A percentile compares a stretch with the other conserved stretches of the same genome.
Evolutionary conservation across 2,888 invertebrate genomes (phyloP).

Genomic region (Apeira syringaria): DNA sequence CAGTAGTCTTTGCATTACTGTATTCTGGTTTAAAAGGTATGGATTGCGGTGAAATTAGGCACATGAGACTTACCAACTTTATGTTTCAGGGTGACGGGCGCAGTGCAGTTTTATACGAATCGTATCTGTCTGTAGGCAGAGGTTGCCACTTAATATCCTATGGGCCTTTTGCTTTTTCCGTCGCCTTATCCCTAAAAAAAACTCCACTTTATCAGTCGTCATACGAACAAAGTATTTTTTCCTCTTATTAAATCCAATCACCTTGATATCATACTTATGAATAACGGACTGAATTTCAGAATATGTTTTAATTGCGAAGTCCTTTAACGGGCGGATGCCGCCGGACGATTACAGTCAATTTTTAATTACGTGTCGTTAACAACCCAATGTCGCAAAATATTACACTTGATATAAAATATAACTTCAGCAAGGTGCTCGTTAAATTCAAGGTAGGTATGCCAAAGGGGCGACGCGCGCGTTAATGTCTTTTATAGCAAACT

Average conservation of each 20-base stretch:
- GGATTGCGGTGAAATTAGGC: too few relatives aligned
- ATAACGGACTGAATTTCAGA: conserved; percentile 47
- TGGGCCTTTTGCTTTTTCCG: too few relatives aligned
- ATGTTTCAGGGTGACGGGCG: too few relatives aligned
- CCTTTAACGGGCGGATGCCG: conserved; percentile 48
- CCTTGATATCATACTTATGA: conserved; percentile 24
- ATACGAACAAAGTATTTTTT: background rate
- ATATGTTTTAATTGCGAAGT: conserved; percentile 52
- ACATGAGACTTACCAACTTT: too few relatives aligned
- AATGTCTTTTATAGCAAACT: conserved; percentile 15
- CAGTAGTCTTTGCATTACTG: too few relatives aligned
- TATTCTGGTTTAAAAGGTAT: too few relatives aligned
- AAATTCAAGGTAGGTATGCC: background rate
- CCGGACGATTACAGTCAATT: conserved; percentile 42
- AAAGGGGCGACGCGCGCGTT: conserved; percentile 7
- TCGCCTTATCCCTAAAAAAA: too few relatives aligned
- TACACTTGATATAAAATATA: conserved; percentile 25
- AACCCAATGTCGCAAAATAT: conserved; percentile 41
- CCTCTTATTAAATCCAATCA: conserved; percentile 38
- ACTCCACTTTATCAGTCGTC: background rate
- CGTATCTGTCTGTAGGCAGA: too few relatives aligned
- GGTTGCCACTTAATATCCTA: too few relatives aligned
- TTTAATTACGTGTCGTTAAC: conserved; percentile 47
- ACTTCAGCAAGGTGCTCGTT: conserved; percentile 1
- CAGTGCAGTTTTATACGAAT: too few relatives aligned